Evolutionary conservation across 1,140 invertebrate species (phyloP).

Genomic region (Dendroctonus ponderosae): DNA sequence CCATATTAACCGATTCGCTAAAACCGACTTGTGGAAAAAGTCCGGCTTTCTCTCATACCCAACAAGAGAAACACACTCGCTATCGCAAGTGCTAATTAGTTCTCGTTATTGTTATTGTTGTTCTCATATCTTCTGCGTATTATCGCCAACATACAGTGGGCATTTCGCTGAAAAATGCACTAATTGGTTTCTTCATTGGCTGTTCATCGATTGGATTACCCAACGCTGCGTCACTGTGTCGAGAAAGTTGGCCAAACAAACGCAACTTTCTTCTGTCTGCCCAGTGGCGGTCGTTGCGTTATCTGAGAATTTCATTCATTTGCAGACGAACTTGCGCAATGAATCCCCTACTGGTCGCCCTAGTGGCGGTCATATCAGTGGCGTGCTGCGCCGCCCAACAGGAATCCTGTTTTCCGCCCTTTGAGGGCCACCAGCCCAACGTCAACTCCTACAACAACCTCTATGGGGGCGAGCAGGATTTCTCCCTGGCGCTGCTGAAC

Average conservation of each 20-base stretch:
- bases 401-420: conserved; percentile 5
- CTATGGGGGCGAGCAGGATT: conserved; percentile 65
- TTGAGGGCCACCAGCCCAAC: background rate
- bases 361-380: background rate
- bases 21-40: no score
- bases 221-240: conserved; percentile 12
- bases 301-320: background rate
- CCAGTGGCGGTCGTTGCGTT: background rate
- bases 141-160: background rate
- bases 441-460: conserved; percentile 40
- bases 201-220: conserved; percentile 3
- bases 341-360: background rate
- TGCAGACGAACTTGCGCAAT: background rate
- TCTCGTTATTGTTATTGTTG: background rate
- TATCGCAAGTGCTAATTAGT: background rate
- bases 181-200: background rate
- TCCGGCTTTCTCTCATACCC: background rate
- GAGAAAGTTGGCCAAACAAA: conserved; percentile 12
- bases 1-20: no score
- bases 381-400: background rate
- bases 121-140: background rate
- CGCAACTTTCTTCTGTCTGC: conserved; percentile 18
- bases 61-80: background rate
- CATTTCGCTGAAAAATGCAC: background rate
- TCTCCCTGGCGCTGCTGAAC: conserved; percentile 67